A percentile compares a stretch with the other conserved stretches of the same genome.
These are phyloP conservation scores for Dascyllus trimaculatus DNA, from an alignment of 2,113 vertebrate species.

Conservation along the genomic window DNA sequence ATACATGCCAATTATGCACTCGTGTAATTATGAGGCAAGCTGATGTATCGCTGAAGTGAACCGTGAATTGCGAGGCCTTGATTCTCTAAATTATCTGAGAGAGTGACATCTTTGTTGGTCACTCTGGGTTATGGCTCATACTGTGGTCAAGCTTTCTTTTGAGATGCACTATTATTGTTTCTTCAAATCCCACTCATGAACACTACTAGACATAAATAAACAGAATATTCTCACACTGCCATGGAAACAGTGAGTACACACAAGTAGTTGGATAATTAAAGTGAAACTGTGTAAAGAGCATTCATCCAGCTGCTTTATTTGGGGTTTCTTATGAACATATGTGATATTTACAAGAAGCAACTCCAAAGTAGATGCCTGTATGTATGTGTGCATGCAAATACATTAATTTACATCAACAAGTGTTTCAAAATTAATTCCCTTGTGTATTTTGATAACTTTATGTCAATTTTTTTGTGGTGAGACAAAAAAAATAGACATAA, in stretches of 20 bases:
- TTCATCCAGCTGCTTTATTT: neutral
- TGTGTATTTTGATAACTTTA: neutral
- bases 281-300: neutral
- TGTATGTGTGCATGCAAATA: neutral
- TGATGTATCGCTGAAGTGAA: neutral
- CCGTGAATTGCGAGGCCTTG: constrained; percentile 10
- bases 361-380: neutral
- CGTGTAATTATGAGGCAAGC: constrained; percentile 22
- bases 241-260: constrained; percentile 63
- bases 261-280: neutral
- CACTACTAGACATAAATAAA: constrained; percentile 33
- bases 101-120: constrained; percentile 1
- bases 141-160: constrained; percentile 13
- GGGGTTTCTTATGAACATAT: neutral
- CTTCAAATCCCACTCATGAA: constrained; percentile 34
- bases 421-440: constrained; percentile 2
- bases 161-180: constrained; percentile 16
- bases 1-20: constrained; percentile 14
- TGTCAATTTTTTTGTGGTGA: too few relatives aligned
- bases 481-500: neutral
- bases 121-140: neutral
- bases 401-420: neutral
- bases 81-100: constrained; percentile 20
- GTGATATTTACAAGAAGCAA: neutral
- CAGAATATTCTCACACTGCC: constrained; percentile 47